phyloP scores from a whole-genome alignment of 2,888 invertebrate species.

The Lacanobia wlatinum region DNA sequence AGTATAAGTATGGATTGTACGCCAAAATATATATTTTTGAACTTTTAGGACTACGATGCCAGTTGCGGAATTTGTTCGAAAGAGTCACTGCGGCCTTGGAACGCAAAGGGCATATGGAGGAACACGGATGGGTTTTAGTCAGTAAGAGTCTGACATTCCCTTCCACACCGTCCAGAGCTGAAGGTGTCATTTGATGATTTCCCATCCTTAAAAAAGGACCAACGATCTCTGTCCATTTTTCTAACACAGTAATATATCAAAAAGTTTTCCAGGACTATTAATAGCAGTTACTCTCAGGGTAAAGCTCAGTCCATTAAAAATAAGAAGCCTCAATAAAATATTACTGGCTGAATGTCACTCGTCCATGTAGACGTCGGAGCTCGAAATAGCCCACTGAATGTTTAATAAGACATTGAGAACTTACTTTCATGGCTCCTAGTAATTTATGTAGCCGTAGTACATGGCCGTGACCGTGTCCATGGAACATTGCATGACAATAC shows the following conservation, averaged over 20 bases:
- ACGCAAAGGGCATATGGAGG: no score
- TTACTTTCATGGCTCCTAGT: slow-evolving; percentile 63
- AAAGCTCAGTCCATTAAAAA: slow-evolving; percentile 1
- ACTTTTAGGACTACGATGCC: no score
- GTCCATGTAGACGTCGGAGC: slow-evolving; percentile 34
- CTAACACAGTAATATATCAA: background rate
- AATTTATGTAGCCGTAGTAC: slow-evolving; percentile 37
- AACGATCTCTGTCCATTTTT: background rate
- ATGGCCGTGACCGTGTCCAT: slow-evolving; percentile 63
- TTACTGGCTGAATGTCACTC: slow-evolving; percentile 43
- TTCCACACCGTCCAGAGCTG: no score
- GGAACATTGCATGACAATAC: slow-evolving; percentile 62
- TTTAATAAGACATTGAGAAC: slow-evolving; percentile 61
- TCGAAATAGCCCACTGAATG: slow-evolving; percentile 56
- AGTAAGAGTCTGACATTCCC: no score
- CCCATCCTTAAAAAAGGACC: no score
- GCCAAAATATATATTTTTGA: background rate
- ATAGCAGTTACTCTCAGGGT: background rate
- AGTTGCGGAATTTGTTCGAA: no score
- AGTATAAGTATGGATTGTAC: background rate
- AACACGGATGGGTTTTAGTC: no score
- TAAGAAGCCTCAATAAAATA: slow-evolving; percentile 16
- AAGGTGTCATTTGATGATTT: no score
- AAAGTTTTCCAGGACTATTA: background rate
- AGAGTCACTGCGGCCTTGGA: no score